Base-by-base conservation (phyloP, 2,113 vertebrate genomes). In the Channa argus region DNA sequence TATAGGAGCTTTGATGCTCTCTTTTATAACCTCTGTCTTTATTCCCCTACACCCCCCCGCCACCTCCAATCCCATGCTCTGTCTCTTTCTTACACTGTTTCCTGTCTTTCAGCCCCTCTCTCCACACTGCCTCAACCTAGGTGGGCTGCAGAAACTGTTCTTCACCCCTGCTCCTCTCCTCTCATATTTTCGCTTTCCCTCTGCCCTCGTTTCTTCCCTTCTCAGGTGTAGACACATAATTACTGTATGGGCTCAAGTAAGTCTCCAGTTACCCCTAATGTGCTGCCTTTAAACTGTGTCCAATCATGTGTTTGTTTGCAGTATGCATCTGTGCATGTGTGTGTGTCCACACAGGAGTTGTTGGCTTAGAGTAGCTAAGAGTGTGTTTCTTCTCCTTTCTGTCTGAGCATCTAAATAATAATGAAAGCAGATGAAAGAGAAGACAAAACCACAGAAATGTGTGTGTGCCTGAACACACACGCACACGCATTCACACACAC, bases 161-260 rank as follows among this genome's bases (percentile, higher is more conserved):
- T 49, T 72, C 51, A 47, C 50, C 34, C 53, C 46, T 53, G 44
- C 43, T 65, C 36, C 39, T 56, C 52, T 67, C 60, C 38, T 53
- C 52, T 70, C 34, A 5, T 8, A 64, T 63, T 37, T 15, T 55
- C 34, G 34, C 52, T 8, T 45, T 38, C 11, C 64, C 46, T 46
- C 50, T 51, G 52, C 34, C 63, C 41, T 74, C 59, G 74, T 80
- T 33, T 67, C 60, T 67, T 51, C 58, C 73, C 64, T 70, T 81
- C 85, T 89, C 84, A 92, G 90, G 86, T 93, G 90, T 64, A 92
- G 88, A 91, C 85, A 63, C 61, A 74, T 91, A 92, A 93, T 93
- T 89, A 85, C 74, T 63, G 67, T 46, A 90, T 79, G 77, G 62
- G 67, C 85, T 84, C 86, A 63, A 82, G 82, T 85, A 49, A 65